A percentile compares a stretch with the other conserved stretches of the same genome.
Conservation (phyloP, 1,140 invertebrate species). For the Camponotus vicinus region DNA sequence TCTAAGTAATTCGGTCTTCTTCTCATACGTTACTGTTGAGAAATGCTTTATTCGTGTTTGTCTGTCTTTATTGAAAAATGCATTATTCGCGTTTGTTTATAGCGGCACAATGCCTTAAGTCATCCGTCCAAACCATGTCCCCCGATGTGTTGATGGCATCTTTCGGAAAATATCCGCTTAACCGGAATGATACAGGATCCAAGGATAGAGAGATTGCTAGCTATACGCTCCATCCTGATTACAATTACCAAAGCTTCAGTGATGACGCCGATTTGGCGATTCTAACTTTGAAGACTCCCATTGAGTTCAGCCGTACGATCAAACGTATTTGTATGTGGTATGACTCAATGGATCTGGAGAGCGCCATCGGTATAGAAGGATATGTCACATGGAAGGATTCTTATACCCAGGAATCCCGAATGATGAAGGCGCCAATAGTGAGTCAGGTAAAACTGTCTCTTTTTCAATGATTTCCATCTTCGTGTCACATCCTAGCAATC, state of each 20-base stretch:
- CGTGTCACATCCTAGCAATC: no score
- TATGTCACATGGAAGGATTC: constrained; percentile 85
- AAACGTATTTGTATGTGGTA: constrained; percentile 88
- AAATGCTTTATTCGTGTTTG: no score
- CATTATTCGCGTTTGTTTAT: not conserved
- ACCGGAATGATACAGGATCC: constrained; percentile 83
- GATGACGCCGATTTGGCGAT: constrained; percentile 88
- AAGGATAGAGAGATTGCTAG: constrained; percentile 85
- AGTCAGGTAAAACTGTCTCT: constrained; percentile 75
- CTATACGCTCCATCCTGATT: constrained; percentile 88
- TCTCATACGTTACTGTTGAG: not conserved
- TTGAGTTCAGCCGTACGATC: constrained; percentile 85
- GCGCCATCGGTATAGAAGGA: constrained; percentile 87
- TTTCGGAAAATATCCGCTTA: constrained; percentile 83
- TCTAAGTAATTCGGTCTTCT: no score
- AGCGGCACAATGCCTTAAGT: constrained; percentile 81
- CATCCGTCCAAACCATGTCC: constrained; percentile 23
- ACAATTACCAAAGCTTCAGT: constrained; percentile 73
- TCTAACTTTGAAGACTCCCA: constrained; percentile 84
- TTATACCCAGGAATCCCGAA: constrained; percentile 72
- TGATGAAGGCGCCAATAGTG: constrained; percentile 81
- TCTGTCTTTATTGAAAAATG: not conserved
- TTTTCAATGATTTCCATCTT: no score
- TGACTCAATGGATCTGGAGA: constrained; percentile 82
- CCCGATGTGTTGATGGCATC: constrained; percentile 80